phyloP scores from a whole-genome alignment of 2,113 vertebrate genomes.

The Bubo scandiacus region DNA sequence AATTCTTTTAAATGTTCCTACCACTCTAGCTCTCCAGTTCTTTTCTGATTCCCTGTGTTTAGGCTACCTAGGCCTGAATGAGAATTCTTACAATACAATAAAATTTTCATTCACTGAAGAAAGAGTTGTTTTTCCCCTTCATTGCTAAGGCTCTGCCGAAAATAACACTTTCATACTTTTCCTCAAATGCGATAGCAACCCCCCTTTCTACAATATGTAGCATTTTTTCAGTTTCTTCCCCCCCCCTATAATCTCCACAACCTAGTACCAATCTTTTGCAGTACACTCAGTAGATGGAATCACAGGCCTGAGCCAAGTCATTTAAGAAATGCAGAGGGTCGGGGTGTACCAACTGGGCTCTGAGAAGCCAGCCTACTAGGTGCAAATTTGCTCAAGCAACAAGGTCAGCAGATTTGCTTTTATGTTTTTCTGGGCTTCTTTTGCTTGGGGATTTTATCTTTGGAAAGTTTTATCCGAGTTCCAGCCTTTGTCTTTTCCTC shows the following conservation, averaged over 20 bases:
- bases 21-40: neutral
- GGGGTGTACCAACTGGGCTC: accelerated
- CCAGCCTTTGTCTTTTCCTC: neutral
- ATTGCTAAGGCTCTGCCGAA: neutral
- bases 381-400: neutral
- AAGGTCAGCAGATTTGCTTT: neutral
- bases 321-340: neutral
- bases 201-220: neutral
- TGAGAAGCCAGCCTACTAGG: neutral
- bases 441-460: neutral
- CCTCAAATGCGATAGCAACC: neutral
- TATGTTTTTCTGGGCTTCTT: neutral
- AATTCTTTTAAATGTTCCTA: neutral
- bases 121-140: neutral
- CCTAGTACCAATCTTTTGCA: neutral
- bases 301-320: neutral
- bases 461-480: neutral
- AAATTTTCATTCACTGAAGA: neutral
- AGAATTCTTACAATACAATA: neutral
- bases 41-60: neutral
- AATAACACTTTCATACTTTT: neutral
- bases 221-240: neutral
- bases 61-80: neutral
- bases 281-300: neutral
- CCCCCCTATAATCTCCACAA: neutral